Base-by-base conservation (phyloP, 2,888 invertebrate genomes). In the Catocala fraxini region DNA sequence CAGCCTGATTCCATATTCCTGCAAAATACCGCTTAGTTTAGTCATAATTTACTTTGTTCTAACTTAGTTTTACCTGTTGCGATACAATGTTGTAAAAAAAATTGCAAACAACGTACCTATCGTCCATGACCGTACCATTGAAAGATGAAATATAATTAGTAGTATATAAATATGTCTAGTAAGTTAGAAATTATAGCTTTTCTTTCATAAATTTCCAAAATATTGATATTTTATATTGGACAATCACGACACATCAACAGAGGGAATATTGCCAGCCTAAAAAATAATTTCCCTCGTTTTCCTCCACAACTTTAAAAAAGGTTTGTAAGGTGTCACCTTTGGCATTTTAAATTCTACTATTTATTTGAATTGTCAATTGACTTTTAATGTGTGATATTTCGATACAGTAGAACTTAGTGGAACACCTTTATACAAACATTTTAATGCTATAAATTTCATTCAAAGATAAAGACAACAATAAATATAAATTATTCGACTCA, bases 241-340 rank as follows among this genome's bases (percentile, higher is more conserved):
- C 89, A 92, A 92, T 93, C 93, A 88, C 92, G 93, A 94, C 94
- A 93, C 93, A 93, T 93, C 94, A 93, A 93, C 93, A 93, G 86
- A 92, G 77, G 64, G 73, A 78, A 83, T 89, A 87, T 91, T 93
- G 82, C 90, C 83, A 89, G 64, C 51, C 58, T 42, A 64, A 73
- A 82, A 83, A 82, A 81, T 54, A 51, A 71, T 79, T 80, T 73
- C 80, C 77, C 68, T 45, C 71, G 65, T 68, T 63, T 73, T 77
- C 57, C 62, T 63, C 57, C 51, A 11, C 12, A 12, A 45, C 12
- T 12, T n/a, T 42, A 6, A 12, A n/a, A 45, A 12, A 45, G n/a
- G 45, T 45, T 45, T 7, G 6, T 45, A 12, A 12, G 6, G 45
- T 25, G 4, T 25, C 4, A 25, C 25, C 25, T 25, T 25, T 25